Evolutionary conservation across 2,888 invertebrate species (phyloP).

Genomic region (Melieria omissa): DNA sequence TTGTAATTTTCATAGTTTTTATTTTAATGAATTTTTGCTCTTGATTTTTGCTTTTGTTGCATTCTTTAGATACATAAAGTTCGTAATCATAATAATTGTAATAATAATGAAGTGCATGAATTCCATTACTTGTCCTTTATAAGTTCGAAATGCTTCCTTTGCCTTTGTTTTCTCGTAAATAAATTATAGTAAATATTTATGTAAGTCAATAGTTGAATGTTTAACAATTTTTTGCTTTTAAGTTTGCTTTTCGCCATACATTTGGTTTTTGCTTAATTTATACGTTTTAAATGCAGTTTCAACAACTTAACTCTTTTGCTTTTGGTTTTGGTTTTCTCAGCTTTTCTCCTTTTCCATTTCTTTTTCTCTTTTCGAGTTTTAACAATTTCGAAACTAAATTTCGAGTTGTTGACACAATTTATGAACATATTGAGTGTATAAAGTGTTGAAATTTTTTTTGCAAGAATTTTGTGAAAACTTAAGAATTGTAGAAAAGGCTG

Average conservation of each 20-base stretch:
- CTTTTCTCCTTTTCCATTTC: neutral
- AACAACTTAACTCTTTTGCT: slow-evolving; percentile 49
- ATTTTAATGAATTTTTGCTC: too few species aligned
- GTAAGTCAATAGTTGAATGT: slow-evolving; percentile 44
- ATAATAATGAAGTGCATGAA: slow-evolving; percentile 45
- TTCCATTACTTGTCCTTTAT: slow-evolving; percentile 36
- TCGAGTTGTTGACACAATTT: slow-evolving; percentile 44
- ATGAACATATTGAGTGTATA: slow-evolving; percentile 10
- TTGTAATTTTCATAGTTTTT: slow-evolving; percentile 16
- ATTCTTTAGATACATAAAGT: slow-evolving; percentile 1
- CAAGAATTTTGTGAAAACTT: slow-evolving; percentile 8
- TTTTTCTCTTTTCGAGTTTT: slow-evolving; percentile 31
- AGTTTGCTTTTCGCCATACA: slow-evolving; percentile 27
- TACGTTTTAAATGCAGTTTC: slow-evolving; percentile 50
- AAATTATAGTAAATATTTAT: slow-evolving; percentile 44
- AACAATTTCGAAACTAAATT: slow-evolving; percentile 43
- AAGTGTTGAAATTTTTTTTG: slow-evolving; percentile 5
- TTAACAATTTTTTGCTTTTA: slow-evolving; percentile 40
- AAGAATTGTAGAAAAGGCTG: slow-evolving; percentile 39
- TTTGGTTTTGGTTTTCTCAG: slow-evolving; percentile 23
- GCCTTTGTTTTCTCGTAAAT: slow-evolving; percentile 31
- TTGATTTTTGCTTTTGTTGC: slow-evolving; percentile 7
- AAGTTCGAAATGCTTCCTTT: slow-evolving; percentile 27
- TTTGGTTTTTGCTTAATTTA: too few species aligned
- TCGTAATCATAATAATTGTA: slow-evolving; percentile 35